Base-by-base conservation (phyloP, 2,797 vertebrate genomes). In the Orestias chungarensis region DNA sequence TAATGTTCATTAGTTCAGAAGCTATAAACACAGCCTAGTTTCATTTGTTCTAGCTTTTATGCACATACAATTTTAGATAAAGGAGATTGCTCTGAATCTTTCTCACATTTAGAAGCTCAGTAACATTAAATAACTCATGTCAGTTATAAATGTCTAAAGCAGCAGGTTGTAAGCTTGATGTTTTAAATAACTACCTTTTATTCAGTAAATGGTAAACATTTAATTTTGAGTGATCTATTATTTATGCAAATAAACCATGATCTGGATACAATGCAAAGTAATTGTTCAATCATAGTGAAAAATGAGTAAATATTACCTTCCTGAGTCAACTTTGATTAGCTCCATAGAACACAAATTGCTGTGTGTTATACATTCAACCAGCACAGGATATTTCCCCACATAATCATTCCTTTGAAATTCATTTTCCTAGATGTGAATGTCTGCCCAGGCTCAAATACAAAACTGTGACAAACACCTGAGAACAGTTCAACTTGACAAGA, bases 401-500 rank as follows among this genome's bases (percentile, higher is more conserved):
- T 68, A 61, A 72, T 81, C 71, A 79, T 80, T 73, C 47, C 49
- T 83, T 74, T 79, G 46, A 82, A 86, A 81, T 74, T 73, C 46
- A 75, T 65, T 71, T 80, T 66, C 23, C 71, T 76, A 52, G 55
- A 78, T 82, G 66, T 70, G 78, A 90, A 85, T 75, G 61, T 31
- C 31, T 79, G 52, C 31, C 69, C 29, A 54, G 52, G 71, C 85
- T 84, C 46, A 78, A 73, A 78, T 78, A 80, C 78, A 80, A 77
- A 86, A 75, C 18, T 62, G 80, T 79, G 46, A 66, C 52, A 76
- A 54, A 64, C 84, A 84, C 82, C 70, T 82, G 82, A 89, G 85
- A 87, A 70, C 64, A 46, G 64, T 84, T 77, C 61, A 73, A 83
- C 72, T 84, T 88, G 83, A 84, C 85, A 89, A 88, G 78, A 87